Base-by-base conservation (phyloP, 2,797 vertebrate genomes). In the Myotis planiceps region DNA sequence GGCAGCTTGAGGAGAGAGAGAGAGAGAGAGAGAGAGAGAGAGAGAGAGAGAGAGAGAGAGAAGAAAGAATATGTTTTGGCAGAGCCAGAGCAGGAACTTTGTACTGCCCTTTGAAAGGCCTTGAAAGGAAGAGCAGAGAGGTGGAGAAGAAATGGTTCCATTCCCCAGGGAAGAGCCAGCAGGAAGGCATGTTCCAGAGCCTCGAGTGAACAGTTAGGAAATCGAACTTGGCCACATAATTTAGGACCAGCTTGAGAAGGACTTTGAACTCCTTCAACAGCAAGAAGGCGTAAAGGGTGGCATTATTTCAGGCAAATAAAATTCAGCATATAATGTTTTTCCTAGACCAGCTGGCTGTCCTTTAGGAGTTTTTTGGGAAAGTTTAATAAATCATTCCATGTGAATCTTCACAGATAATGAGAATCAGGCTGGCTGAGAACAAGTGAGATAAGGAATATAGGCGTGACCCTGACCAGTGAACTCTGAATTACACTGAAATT, bases 391-490 rank as follows among this genome's bases (percentile, higher is more conserved):
- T 85, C 14, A 94, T 96, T 96, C 84, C 51, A 79, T 29, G 51
- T 51, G 81, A 88, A 74, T 92, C 94, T 96, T 95, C 74, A 39
- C 66, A 92, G 78, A 79, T 85, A 96, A 97, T 95, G 94, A 94
- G 88, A 97, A 96, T 94, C 87, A 92, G 71, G 79, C 37, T 65
- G 82, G 55, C 63, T 85, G 80, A 92, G 92, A 95, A 96, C 63
- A 88, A 94, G 88, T 58, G 87, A 82, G 65, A 88, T 88, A 93
- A 96, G 69, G 90, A 96, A 88, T 90, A 69, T 82, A 93, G 72
- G 27, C 97, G 37, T 94, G 88, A 92, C 69, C 84, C 88, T 96
- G 72, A 94, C 55, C 93, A 93, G 55, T 93, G 94, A 97, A 94
- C 72, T 87, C 65, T 90, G 68, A 93, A 87, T 96, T 92, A 74